Conservation (phyloP, 2,888 invertebrate species). For the Brachyopa scutellaris region DNA sequence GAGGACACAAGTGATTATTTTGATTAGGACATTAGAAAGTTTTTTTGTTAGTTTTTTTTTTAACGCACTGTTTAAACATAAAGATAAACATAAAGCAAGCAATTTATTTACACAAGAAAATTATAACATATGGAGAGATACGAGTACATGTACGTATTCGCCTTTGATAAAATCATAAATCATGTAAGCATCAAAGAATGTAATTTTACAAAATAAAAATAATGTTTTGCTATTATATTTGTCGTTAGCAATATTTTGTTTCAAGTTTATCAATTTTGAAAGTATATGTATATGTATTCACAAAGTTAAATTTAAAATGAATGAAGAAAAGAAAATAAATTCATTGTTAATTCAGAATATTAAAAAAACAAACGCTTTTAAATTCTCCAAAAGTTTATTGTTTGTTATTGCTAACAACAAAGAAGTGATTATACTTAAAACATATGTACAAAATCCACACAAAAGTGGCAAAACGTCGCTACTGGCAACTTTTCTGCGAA, state of each 20-base stretch:
- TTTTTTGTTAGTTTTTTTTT: conserved; percentile 18
- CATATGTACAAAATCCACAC: no score
- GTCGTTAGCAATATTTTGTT: conserved; percentile 7
- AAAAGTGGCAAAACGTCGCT: no score
- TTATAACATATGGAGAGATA: neutral
- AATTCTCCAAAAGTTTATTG: conserved; percentile 11
- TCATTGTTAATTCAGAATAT: conserved; percentile 62
- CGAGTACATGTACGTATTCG: neutral
- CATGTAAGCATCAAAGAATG: conserved; percentile 39
- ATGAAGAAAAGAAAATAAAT: neutral
- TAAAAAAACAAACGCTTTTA: conserved; percentile 63
- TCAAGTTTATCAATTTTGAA: conserved; percentile 41
- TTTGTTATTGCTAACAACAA: no score
- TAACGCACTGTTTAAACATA: conserved; percentile 10
- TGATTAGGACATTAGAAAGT: conserved; percentile 74
- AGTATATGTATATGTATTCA: conserved; percentile 40
- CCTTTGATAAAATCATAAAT: neutral
- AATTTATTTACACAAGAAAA: conserved; percentile 18
- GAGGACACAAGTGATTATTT: conserved; percentile 83
- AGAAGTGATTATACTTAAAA: no score
- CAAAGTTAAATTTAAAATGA: neutral
- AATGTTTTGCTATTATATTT: conserved; percentile 20
- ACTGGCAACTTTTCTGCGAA: no score
- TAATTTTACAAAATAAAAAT: conserved; percentile 25
- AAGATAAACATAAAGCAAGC: neutral